Base-by-base conservation (phyloP, 2,888 invertebrate genomes). In the Homarus gammarus region DNA sequence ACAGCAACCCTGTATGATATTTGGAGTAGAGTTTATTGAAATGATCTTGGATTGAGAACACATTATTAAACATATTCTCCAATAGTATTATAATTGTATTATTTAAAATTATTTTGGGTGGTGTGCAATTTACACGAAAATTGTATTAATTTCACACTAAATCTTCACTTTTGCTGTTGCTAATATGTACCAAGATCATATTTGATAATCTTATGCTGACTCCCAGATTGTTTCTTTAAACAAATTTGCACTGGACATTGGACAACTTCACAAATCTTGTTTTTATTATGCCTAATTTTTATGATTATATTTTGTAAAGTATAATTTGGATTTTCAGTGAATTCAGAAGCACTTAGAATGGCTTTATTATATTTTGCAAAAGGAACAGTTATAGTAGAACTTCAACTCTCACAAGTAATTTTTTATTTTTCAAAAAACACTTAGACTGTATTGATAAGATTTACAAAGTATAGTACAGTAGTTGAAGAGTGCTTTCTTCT, bases 1-100 rank as follows among this genome's bases (percentile, higher is more conserved):
- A 75, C 36, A 75, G 40, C 75, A 44, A 75, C 75, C 44, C 31
- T 75, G 27, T 38, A 36, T 75, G 75, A 75, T 75, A 75, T 49
- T 27, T n/a, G 40, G 75, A 40, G 31, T 75, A 44, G 44, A 49
- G 49, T 75, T 15, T 64, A 64, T 64, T 64, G 5, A 27, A 64
- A 64, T 64, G 64, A 27, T 64, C 64, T 64, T 64, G 64, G 64
- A 64, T 27, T 8, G 64, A 12, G 44, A 44, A n/a, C n/a, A 12
- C 2, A 56, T 56, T 49, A 12, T 49, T 49, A 15, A 44, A 44
- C 44, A 44, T 44, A 8, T 44, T 22, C 18, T 56, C 56, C 12
- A 56, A n/a, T n/a, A 56, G 56, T 56, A 18, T 56, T 56, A 3
- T 12, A 18, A 22, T 56, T 18, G 12, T 44, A 44, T 44, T 5